Evolutionary conservation across 1,140 invertebrate species (phyloP), one percentile per base, ranked within the genome.

Genomic region (Ruditapes philippinarum): DNA sequence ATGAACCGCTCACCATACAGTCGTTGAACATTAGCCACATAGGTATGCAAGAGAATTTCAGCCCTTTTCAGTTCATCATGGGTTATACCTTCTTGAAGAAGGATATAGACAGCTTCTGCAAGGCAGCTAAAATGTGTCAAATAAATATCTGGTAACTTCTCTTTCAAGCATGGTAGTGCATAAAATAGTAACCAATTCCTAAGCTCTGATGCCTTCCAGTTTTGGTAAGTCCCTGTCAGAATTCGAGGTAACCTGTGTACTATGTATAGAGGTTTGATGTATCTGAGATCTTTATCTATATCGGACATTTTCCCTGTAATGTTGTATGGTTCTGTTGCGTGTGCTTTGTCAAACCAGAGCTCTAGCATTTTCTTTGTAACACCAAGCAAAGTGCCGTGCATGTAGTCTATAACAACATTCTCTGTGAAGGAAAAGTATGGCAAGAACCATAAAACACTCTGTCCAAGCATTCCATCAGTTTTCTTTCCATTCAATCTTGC

Each of bases 201-300:
- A 28, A 89, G n/a, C 79, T 89, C 81, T 33, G 73, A 89, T 65
- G 88, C 88, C 57, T 89, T 89, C 80, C 70, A 89, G 57, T 89
- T 45, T 4, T 42, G 33, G 45, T 83, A 78, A 19, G 88, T 89
- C 19, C 25, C 31, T 5, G 40, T 45, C 1, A 84, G 3, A 2
- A 33, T 19, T 19, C 62, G 25, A 14, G 81, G 60, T 25, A 70
- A 31, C 19, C 81, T 70, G 31, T 70, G 38, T 11, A 45, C 28
- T 31, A 81, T 12, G n/a, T 62, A 81, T 12, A 42, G 79, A 2
- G 79, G 79, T 22, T 57, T 57, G 12, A 81, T 81, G 1, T 62
- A 62, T 42, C 36, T 60, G 5, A 62, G 79, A n/a, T 60, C 33
- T 14, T 70, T 11, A n/a, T 84, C 81, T 19, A 84, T 28, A 1